Evolutionary conservation across 2,113 vertebrate genomes (phyloP).

Genomic region (Carassius gibelio): DNA sequence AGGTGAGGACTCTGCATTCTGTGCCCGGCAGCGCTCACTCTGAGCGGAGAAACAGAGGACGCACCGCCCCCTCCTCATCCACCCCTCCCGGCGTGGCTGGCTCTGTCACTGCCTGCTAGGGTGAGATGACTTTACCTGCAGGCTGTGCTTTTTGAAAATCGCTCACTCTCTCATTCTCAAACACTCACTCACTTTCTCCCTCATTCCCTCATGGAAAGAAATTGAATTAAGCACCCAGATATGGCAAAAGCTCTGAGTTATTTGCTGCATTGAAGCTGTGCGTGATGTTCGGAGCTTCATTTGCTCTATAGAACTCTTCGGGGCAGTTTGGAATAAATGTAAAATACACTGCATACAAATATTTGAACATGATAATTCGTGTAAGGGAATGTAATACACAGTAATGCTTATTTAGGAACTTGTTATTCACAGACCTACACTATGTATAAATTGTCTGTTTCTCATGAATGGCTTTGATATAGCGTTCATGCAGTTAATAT

Average conservation of each 20-base stretch:
- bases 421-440: slow-evolving; percentile 2
- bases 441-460: slow-evolving; percentile 5
- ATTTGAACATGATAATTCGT: slow-evolving; percentile 30
- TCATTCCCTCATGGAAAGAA: slow-evolving; percentile 40
- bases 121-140: slow-evolving; percentile 53
- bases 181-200: slow-evolving; percentile 24
- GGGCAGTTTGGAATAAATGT: slow-evolving; percentile 36
- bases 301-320: slow-evolving; percentile 25
- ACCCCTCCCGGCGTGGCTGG: slow-evolving; percentile 40
- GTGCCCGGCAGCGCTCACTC: slow-evolving; percentile 9
- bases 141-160: slow-evolving; percentile 45
- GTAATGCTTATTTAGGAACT: slow-evolving; percentile 16
- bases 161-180: slow-evolving; percentile 10
- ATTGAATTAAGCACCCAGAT: slow-evolving; percentile 54
- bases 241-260: slow-evolving; percentile 45
- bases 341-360: slow-evolving; percentile 22
- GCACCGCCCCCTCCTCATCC: slow-evolving; percentile 28
- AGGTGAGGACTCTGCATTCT: slow-evolving; percentile 35
- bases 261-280: slow-evolving; percentile 41
- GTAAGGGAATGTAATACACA: neutral
- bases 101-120: slow-evolving; percentile 53
- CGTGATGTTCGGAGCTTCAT: slow-evolving; percentile 29
- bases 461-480: neutral
- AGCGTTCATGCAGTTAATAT: neutral
- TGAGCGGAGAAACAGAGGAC: slow-evolving; percentile 29